Conservation (phyloP, 2,797 vertebrate species). For the Sphenodon punctatus region DNA sequence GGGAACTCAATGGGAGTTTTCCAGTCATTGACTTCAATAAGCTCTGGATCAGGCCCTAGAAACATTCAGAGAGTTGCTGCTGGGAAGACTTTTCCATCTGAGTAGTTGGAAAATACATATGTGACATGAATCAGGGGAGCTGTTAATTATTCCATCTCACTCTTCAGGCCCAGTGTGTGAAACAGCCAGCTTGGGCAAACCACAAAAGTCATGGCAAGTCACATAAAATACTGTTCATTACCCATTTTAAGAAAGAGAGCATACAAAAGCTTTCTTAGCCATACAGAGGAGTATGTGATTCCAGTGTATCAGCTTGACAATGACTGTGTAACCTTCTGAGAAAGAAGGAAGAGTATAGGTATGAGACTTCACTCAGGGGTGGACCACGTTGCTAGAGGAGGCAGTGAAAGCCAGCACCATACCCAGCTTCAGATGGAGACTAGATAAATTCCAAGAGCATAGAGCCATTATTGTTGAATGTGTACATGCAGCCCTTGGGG, state of each 20-base stretch:
- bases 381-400: too few relatives aligned
- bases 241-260: not conserved
- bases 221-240: not conserved
- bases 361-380: too few relatives aligned
- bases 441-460: too few relatives aligned
- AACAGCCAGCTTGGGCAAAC: accelerated
- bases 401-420: too few relatives aligned
- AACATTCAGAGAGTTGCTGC: not conserved
- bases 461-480: too few relatives aligned
- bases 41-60: not conserved
- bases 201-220: not conserved
- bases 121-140: not conserved
- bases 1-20: not conserved
- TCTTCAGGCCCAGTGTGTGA: not conserved
- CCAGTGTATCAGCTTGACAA: not conserved
- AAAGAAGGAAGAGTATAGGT: not conserved
- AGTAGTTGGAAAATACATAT: not conserved
- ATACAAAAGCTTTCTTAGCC: not conserved
- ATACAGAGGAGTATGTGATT: not conserved
- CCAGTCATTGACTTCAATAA: not conserved
- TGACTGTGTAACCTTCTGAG: not conserved
- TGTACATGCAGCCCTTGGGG: too few relatives aligned
- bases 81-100: not conserved
- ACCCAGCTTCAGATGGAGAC: too few relatives aligned
- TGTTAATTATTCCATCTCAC: accelerated